Base-by-base conservation (phyloP, 2,797 vertebrate genomes). In the Gorsachius magnificus region DNA sequence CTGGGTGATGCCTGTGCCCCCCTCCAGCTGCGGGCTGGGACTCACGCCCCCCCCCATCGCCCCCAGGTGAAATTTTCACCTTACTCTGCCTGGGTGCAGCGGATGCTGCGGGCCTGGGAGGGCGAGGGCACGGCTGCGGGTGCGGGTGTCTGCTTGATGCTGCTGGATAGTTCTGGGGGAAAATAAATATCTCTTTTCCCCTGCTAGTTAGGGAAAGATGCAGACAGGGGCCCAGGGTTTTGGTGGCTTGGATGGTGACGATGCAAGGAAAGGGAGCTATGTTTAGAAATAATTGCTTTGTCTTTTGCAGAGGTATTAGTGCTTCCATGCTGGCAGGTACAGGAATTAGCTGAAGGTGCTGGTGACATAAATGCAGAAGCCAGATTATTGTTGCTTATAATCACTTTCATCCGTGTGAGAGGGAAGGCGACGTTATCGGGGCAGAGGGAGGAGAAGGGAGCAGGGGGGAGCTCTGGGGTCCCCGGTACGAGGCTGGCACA, bases 241-340 rank as follows among this genome's bases (percentile, higher is more conserved):
- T 65, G 78, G 80, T n/a, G 83, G 54, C 48, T 82, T 45, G 6
- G 79, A 22, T 38, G 81, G 91, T 79, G 83, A 94, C 90, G 83
- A 57, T 11, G 83, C 48, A 29, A 92, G 91, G 94, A 61, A 74
- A 84, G 43, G 95, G 33, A 91, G 95, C 96, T 96, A 81, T 89
- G 97, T 97, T 97, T 97, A 97, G 97, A 97, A 93, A 94, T 95
- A 97, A 97, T 97, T 96, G 91, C 91, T 97, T 96, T 96, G 95
- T 96, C 95, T 95, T 94, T 97, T 85, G 89, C 65, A 65, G 95
- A 95, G 95, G 93, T 96, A 91, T 92, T 95, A 90, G 89, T 71
- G 87, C 78, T 50, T 93, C 92, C 93, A 85, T 70, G 87, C 94
- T 78, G 92, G 94, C 92, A 95, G 95, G 54, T 43, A 51, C 76